Base-by-base conservation (phyloP, 2,797 vertebrate species). In the Rhinoraja longicauda region DNA sequence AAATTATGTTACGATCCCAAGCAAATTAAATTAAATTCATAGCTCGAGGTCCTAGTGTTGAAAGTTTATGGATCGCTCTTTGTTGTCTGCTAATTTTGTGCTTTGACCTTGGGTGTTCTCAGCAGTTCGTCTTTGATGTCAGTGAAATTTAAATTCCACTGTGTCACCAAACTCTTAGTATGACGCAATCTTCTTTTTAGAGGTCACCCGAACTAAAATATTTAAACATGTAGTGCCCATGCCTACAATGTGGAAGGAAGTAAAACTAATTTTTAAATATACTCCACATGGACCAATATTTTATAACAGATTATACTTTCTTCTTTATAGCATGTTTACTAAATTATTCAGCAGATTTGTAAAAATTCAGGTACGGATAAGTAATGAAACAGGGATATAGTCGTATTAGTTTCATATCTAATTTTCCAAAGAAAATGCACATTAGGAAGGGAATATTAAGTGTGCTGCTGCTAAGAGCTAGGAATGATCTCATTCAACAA, bases 101-200 rank as follows among this genome's bases (percentile, higher is more conserved):
- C 62, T 88, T 67, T 88, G 84, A 88, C 84, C 62, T 88, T 88
- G 84, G 84, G 84, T 88, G 59, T 88, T 88, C 84, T 67, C 84
- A 88, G 84, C 84, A 88, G 84, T 88, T 88, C 32, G 84, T 88
- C 84, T 88, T 88, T 88, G 84, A 88, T 88, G 84, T 88, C 84
- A 21, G 17, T 88, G 84, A 88, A 88, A 88, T 88, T 88, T 88
- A 88, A 88, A 88, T 88, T 88, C 84, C 84, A 88, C 59, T 67
- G 84, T 88, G 84, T 88, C 84, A 88, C 84, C 64, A 88, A 88
- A 67, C 62, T 67, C 84, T 36, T 88, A 62, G n/a, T 67, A 67
- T 88, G 62, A 88, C n/a, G 84, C 62, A 88, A 36, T 88, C 59
- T 84, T 9, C 53, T 88, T 88, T 88, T 36, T 88, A 67, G 84